phyloP scores from a whole-genome alignment of 2,888 invertebrate species.

The Panopea generosa region DNA sequence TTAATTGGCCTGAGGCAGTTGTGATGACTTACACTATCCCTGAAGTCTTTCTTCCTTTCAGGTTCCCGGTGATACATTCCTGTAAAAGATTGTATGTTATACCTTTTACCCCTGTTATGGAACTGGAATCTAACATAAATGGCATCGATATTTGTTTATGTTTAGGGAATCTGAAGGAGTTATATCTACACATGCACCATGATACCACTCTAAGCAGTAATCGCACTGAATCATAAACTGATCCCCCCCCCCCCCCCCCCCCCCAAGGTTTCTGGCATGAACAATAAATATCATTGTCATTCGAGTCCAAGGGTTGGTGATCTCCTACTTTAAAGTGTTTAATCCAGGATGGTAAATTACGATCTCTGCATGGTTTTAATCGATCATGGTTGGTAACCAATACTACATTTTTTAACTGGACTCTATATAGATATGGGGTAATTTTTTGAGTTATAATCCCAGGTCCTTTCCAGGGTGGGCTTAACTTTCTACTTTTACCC shows the following conservation, averaged over 20 bases:
- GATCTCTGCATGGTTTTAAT: constrained; percentile 28
- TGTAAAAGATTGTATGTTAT: too few species aligned
- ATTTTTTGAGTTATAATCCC: constrained; percentile 36
- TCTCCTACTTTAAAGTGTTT: background rate
- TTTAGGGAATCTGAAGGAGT: background rate
- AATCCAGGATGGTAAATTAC: constrained; percentile 24
- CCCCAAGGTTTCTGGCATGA: too few species aligned
- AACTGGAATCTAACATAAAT: too few species aligned
- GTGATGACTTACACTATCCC: too few species aligned
- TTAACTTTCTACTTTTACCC: constrained; percentile 30
- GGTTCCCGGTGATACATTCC: too few species aligned
- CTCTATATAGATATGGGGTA: constrained; percentile 30
- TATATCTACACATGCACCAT: constrained; percentile 6
- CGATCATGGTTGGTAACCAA: constrained; percentile 43
- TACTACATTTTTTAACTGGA: constrained; percentile 22
- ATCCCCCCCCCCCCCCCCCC: too few species aligned
- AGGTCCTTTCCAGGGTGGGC: constrained; percentile 48
- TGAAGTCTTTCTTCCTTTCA: too few species aligned
- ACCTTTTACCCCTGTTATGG: background rate
- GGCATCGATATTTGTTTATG: background rate
- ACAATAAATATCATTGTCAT: background rate
- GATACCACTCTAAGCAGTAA: constrained; percentile 14
- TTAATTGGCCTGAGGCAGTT: background rate
- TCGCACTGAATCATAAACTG: constrained; percentile 13
- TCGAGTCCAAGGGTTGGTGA: background rate